A percentile compares a stretch with the other conserved stretches of the same genome.
phyloP scores from a whole-genome alignment of 2,113 vertebrate genomes.

The Trematocara unimaculatum region DNA sequence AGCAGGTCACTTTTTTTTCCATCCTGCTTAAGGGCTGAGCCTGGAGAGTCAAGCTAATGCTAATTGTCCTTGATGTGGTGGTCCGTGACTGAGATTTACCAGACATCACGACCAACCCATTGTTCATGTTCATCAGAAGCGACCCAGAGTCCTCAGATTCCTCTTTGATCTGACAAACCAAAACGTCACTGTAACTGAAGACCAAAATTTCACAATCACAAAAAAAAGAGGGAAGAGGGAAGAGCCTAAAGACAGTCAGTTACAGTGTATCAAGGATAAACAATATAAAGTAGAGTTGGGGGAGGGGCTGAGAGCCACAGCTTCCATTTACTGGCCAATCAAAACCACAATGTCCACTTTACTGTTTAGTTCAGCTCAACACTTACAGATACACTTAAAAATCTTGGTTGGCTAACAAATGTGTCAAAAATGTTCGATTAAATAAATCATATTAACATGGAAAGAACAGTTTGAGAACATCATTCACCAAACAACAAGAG shows the following conservation, averaged over 20 bases:
- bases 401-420: neutral
- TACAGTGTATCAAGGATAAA: neutral
- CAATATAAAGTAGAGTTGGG: neutral
- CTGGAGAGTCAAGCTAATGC: constrained; percentile 64
- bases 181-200: neutral
- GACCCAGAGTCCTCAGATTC: neutral
- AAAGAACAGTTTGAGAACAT: neutral
- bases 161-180: constrained; percentile 10
- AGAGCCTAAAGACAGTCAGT: accelerated
- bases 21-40: constrained; percentile 63
- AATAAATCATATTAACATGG: neutral
- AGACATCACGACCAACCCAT: constrained; percentile 38
- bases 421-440: neutral
- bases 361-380: constrained; percentile 32
- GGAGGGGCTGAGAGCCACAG: neutral
- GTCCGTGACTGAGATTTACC: constrained; percentile 53
- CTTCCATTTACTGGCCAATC: constrained; percentile 14
- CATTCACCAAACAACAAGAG: neutral
- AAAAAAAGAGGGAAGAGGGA: neutral
- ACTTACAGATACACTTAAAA: neutral
- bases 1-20: constrained; percentile 67
- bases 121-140: constrained; percentile 1
- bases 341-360: constrained; percentile 24
- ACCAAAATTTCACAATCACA: neutral
- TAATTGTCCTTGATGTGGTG: constrained; percentile 57